phyloP scores from a whole-genome alignment of 2,113 vertebrate genomes.

The Aleadryas rufinucha region DNA sequence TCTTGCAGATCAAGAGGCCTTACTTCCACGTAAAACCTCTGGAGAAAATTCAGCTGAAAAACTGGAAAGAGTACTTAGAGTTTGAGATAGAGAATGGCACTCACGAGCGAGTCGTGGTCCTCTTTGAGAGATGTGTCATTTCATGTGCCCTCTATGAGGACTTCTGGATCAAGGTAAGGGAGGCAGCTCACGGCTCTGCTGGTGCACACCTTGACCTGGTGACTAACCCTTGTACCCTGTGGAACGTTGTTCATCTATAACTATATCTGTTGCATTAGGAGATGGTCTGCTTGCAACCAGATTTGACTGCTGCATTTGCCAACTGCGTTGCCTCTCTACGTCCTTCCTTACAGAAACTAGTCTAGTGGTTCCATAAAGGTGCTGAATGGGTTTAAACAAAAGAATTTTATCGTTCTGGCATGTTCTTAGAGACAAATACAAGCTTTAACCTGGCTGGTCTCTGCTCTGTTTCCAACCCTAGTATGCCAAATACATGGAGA shows the following conservation, averaged over 20 bases:
- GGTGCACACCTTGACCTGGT: constrained; percentile 88
- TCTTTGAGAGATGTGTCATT: constrained; percentile 98
- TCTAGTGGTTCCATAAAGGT: constrained; percentile 99
- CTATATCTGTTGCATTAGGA: constrained; percentile 99
- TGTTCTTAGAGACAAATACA: constrained; percentile 80
- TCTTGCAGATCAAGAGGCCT: constrained; percentile 92
- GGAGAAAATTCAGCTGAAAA: constrained; percentile 96
- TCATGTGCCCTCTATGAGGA: constrained; percentile 99
- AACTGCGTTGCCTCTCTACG: constrained; percentile 99
- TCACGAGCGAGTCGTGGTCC: constrained; percentile 94
- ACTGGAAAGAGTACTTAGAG: constrained; percentile 99
- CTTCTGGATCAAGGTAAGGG: constrained; percentile 97
- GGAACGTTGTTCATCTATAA: constrained; percentile 99
- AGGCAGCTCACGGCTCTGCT: constrained; percentile 50
- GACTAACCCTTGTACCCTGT: constrained; percentile 97
- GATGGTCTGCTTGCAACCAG: constrained; percentile 99
- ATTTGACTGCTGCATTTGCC: constrained; percentile 99
- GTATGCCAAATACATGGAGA: constrained; percentile 99
- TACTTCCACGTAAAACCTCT: constrained; percentile 98
- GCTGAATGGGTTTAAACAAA: constrained; percentile 99
- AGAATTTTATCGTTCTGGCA: constrained; percentile 99
- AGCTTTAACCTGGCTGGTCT: constrained; percentile 71
- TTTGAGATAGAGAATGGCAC: constrained; percentile 98
- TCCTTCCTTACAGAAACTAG: constrained; percentile 99
- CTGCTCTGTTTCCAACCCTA: constrained; percentile 82